A percentile compares a stretch with the other conserved stretches of the same genome.
These are phyloP conservation scores for Halesus radiatus DNA, from an alignment of 1,140 invertebrate species.

Conservation along the genomic window DNA sequence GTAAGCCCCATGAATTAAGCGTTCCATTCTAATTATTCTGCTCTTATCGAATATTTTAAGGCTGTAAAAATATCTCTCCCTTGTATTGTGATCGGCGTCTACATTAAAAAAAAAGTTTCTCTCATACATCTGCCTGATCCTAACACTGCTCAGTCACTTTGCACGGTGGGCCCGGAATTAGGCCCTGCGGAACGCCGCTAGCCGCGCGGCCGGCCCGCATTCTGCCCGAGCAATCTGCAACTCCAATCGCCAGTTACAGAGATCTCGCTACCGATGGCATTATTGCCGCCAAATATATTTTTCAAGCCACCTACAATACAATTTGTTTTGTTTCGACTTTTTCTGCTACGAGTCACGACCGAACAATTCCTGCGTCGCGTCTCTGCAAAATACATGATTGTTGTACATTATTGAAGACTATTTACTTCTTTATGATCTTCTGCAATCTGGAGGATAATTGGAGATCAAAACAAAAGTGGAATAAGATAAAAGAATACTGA, in stretches of 20 bases:
- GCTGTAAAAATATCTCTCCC: no score
- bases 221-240: neutral
- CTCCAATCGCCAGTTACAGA: conserved; percentile 32
- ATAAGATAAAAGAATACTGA: no score
- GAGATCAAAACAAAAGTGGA: neutral
- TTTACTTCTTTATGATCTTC: neutral
- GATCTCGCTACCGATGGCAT: conserved; percentile 39
- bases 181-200: neutral
- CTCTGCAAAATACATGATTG: neutral
- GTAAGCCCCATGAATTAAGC: no score
- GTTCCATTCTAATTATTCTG: no score
- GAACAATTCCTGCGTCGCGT: conserved; percentile 6
- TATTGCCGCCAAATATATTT: conserved; percentile 40
- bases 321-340: conserved; percentile 31
- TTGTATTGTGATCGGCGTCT: no score
- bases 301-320: conserved; percentile 34
- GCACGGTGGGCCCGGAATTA: no score
- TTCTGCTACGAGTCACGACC: conserved; percentile 22
- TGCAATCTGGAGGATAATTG: neutral
- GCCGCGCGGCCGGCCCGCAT: neutral
- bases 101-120: no score
- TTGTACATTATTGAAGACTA: neutral
- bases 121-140: no score
- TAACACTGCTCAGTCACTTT: no score
- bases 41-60: no score